Percentiles rank a stretch among this genome's conserved stretches.
These are phyloP conservation scores for Aspiorhynchus laticeps DNA, from an alignment of 2,113 vertebrate genomes.

Conservation along the genomic window DNA sequence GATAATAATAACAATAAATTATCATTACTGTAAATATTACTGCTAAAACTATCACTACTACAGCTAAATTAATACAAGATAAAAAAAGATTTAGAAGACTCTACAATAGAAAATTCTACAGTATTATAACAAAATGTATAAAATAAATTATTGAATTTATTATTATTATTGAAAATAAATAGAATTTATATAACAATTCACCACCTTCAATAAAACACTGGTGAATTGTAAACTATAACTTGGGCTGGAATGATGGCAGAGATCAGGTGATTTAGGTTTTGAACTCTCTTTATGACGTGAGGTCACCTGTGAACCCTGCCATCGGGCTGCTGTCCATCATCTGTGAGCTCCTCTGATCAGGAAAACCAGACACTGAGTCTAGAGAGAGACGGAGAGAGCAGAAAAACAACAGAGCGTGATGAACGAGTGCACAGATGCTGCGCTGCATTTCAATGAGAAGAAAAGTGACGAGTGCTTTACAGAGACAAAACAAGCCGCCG, in stretches of 20 bases:
- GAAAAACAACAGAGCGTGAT: neutral
- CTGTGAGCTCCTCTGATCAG: conserved; percentile 64
- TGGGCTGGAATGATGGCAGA: neutral
- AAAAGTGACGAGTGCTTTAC: neutral
- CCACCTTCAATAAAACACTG: neutral
- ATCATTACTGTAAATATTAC: no score
- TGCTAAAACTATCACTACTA: no score
- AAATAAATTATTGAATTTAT: no score
- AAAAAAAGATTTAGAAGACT: no score
- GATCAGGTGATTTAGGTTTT: neutral
- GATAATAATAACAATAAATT: no score
- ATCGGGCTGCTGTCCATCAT: conserved; percentile 62
- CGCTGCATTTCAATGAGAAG: conserved; percentile 15
- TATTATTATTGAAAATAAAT: no score
- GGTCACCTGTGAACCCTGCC: conserved; percentile 61
- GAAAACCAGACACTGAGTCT: conserved; percentile 65
- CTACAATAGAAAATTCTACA: no score
- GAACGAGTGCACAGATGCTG: neutral
- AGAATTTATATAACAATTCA: no score
- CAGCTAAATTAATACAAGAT: no score
- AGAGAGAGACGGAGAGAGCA: neutral
- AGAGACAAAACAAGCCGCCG: neutral
- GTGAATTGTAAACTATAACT: neutral
- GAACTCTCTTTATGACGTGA: neutral
- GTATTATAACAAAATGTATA: no score